Percentiles rank a stretch among this genome's conserved stretches.
These are phyloP conservation scores for Drosophila prosaltans DNA, from an alignment of 1,140 invertebrate genomes.

Conservation along the genomic window DNA sequence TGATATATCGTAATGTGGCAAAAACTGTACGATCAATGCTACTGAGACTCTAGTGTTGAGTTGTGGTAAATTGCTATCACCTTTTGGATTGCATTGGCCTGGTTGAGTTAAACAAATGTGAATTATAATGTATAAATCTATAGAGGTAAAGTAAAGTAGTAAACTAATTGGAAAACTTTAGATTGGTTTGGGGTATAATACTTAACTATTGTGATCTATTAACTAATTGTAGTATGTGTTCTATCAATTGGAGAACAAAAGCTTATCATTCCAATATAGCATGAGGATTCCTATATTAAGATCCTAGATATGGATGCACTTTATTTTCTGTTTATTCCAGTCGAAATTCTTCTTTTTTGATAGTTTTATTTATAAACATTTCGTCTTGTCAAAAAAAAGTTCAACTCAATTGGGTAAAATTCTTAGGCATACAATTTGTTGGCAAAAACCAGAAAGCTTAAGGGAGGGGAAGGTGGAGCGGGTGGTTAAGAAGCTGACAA, in stretches of 20 bases:
- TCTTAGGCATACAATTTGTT: constrained; percentile 25
- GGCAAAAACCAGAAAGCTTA: no score
- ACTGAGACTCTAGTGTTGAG: constrained; percentile 1
- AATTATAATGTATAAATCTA: not conserved
- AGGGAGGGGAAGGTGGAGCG: no score
- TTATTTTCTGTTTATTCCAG: no score
- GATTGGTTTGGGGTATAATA: no score
- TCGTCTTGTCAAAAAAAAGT: constrained; percentile 15
- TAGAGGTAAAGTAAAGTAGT: not conserved
- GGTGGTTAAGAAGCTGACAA: constrained; percentile 53
- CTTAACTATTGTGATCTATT: no score
- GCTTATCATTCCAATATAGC: no score
- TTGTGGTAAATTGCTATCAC: not conserved
- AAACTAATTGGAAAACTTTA: no score
- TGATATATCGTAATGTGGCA: constrained; percentile 9
- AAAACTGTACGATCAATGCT: constrained; percentile 4
- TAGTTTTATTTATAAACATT: not conserved
- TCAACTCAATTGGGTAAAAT: constrained; percentile 48
- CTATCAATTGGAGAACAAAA: no score
- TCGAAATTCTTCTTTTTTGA: constrained; percentile 10
- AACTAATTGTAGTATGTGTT: no score
- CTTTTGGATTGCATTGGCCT: not conserved
- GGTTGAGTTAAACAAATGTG: not conserved
- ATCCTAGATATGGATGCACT: no score
- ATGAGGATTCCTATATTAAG: no score